phyloP scores from a whole-genome alignment of 1,140 invertebrate species.

The Amphibalanus amphitrite region DNA sequence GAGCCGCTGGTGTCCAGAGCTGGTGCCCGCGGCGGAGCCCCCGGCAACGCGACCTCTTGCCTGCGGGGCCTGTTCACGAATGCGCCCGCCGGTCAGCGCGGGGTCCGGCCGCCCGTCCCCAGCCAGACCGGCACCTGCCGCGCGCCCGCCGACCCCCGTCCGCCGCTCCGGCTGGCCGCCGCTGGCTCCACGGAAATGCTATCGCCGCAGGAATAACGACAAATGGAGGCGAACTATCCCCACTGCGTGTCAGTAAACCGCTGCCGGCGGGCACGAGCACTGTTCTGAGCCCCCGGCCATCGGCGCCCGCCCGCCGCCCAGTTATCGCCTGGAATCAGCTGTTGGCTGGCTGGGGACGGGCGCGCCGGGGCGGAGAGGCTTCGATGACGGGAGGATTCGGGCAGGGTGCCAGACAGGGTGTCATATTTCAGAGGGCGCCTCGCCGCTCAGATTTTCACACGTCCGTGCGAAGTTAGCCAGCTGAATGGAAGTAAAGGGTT shows the following conservation, averaged over 20 bases:
- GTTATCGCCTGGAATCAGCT: background rate
- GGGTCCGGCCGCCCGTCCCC: background rate
- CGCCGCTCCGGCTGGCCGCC: no score
- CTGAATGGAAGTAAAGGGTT: no score
- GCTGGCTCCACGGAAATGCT: background rate
- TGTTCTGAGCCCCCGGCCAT: no score
- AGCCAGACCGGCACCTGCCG: background rate
- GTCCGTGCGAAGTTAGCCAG: background rate
- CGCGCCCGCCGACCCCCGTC: no score
- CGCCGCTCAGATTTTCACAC: background rate
- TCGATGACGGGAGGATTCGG: background rate
- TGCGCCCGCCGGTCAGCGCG: background rate
- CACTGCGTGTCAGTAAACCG: no score
- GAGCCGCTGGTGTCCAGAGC: no score
- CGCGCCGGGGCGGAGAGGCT: background rate
- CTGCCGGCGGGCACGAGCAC: no score
- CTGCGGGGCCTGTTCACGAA: constrained; percentile 1
- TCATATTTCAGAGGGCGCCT: background rate
- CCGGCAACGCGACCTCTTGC: background rate
- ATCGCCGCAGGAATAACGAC: background rate
- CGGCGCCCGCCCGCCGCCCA: background rate
- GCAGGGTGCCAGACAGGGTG: background rate
- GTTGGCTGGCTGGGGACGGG: constrained; percentile 1
- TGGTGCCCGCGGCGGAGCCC: no score
- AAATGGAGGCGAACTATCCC: background rate